phyloP scores from a whole-genome alignment of 2,888 invertebrate genomes.

The Carterocephalus palaemon region DNA sequence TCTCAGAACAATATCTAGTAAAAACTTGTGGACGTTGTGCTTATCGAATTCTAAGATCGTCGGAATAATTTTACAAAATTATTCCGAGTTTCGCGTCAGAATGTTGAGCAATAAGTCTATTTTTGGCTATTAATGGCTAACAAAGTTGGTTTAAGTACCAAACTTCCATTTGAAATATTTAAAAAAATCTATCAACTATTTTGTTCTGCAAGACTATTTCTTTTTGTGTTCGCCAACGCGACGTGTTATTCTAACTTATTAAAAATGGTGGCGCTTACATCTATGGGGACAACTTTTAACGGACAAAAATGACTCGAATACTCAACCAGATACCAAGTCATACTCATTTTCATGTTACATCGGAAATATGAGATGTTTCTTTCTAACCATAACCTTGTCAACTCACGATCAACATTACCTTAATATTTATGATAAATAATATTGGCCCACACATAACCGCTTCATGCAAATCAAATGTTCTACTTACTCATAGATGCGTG shows the following conservation, averaged over 20 bases:
- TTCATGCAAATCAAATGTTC: constrained; percentile 31
- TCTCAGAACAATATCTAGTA: constrained; percentile 19
- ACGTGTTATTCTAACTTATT: constrained; percentile 10
- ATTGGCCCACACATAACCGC: constrained; percentile 38
- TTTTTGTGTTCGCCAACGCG: constrained; percentile 7
- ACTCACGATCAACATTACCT: constrained; percentile 9
- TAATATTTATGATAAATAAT: constrained; percentile 34
- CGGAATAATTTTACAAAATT: constrained; percentile 25
- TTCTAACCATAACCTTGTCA: too few relatives aligned
- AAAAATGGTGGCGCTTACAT: too few relatives aligned
- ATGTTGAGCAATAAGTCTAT: constrained; percentile 37
- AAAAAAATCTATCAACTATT: constrained; percentile 14
- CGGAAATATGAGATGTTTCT: constrained; percentile 13
- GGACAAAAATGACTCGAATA: too few relatives aligned
- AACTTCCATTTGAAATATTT: constrained; percentile 10
- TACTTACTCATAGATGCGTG: constrained; percentile 17
- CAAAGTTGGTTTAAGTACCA: constrained; percentile 16
- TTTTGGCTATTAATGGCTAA: constrained; percentile 51
- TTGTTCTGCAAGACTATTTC: constrained; percentile 18
- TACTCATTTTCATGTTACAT: constrained; percentile 12
- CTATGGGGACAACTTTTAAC: too few relatives aligned
- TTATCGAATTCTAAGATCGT: constrained; percentile 21
- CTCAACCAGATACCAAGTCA: too few relatives aligned
- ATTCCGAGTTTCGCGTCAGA: constrained; percentile 36
- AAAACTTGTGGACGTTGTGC: constrained; percentile 11